A percentile compares a stretch with the other conserved stretches of the same genome.
phyloP scores from a whole-genome alignment of 2,888 invertebrate genomes.

The Brachynemurus nebulosus region DNA sequence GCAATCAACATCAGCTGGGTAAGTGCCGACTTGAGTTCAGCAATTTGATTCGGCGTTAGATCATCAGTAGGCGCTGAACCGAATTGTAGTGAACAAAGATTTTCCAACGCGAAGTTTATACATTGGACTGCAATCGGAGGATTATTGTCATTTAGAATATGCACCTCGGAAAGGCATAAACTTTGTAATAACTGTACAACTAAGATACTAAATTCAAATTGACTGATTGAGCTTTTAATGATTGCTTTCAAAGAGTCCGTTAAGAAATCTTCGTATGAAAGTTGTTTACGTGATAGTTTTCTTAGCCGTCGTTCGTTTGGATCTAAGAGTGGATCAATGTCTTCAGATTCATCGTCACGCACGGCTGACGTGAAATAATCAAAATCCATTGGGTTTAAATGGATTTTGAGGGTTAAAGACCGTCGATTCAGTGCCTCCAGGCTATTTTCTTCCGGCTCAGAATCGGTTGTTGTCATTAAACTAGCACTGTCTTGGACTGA shows the following conservation, averaged over 20 bases:
- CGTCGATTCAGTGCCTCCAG: conserved; percentile 36
- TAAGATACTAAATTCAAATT: conserved; percentile 41
- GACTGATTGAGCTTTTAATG: conserved; percentile 36
- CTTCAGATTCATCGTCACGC: conserved; percentile 31
- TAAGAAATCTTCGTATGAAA: conserved; percentile 38
- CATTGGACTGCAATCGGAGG: conserved; percentile 43
- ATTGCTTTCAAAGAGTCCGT: conserved; percentile 38
- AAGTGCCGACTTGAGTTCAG: conserved; percentile 39
- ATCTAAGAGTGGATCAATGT: conserved; percentile 9
- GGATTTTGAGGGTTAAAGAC: conserved; percentile 39
- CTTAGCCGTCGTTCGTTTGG: conserved; percentile 29
- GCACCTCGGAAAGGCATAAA: conserved; percentile 38
- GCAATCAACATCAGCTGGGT: conserved; percentile 43
- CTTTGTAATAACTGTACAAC: conserved; percentile 41
- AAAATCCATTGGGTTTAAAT: conserved; percentile 44
- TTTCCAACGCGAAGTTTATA: conserved; percentile 44
- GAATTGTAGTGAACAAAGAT: conserved; percentile 45
- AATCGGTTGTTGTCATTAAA: conserved; percentile 28
- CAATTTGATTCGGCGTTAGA: conserved; percentile 30
- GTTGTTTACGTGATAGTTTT: conserved; percentile 29
- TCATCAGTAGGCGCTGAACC: conserved; percentile 31
- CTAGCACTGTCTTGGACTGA: conserved; percentile 1
- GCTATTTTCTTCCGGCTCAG: conserved; percentile 34
- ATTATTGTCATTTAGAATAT: conserved; percentile 37
- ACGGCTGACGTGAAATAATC: conserved; percentile 43